Base-by-base conservation (phyloP, 2,888 invertebrate species). In the Melinopterus prodromus region DNA sequence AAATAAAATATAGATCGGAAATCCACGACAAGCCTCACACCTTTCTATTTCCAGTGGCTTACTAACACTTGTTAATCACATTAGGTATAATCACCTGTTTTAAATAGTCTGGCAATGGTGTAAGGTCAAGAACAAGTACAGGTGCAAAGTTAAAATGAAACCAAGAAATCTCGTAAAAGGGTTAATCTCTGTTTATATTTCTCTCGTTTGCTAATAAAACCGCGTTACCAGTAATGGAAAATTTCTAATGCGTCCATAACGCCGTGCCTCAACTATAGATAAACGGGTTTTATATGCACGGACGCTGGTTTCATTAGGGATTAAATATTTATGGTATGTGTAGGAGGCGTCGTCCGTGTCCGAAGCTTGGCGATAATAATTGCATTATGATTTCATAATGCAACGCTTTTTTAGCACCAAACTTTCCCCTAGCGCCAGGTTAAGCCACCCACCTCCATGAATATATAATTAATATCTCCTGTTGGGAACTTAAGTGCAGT, bases 401-500 rank as follows among this genome's bases (percentile, higher is more conserved):
- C 74, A 7, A 74, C 74, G 74, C 35, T 53, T 53, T 53, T 53
- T 53, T 53, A 53, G 9, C 12, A 53, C 53, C 53, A 53, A 53
- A 53, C 53, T 53, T 53, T 53, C 12, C 53, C 53, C 53, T 53
- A 2, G 12, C 53, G 53, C 7, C 1, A 53, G 36, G 74, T 74
- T 80, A 81, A 81, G 80, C 82, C 79, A 77, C n/a, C 77, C 79
- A 77, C 82, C 77, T 81, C 81, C 82, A 81, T 82, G 82, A 81
- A 83, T 83, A 83, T 82, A 79, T 83, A 82, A 82, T 82, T 83
- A 81, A 81, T 83, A 82, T 80, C 81, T 83, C 82, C 80, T 81
- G 78, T 79, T 78, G 77, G 78, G 79, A 82, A 82, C 80, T 82
- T 83, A 84, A 82, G 79, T 78, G 78, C 80, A 80, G 81, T 81